Evolutionary conservation across 2,888 invertebrate species (phyloP).

Genomic region (Athalia circularis): DNA sequence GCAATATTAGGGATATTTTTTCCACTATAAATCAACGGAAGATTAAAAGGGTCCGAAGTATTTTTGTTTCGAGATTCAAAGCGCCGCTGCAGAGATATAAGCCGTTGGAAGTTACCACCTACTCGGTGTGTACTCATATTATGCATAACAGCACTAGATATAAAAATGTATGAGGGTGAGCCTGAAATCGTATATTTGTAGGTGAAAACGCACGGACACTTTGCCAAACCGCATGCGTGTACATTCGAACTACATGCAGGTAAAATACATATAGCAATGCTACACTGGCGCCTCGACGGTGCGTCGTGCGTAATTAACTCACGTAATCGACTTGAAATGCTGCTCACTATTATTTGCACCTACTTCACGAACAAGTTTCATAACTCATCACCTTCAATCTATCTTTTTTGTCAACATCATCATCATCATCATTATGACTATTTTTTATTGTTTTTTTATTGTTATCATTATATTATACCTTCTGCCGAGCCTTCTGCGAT

Average conservation of each 20-base stretch:
- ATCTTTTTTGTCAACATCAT: not conserved
- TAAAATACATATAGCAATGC: not conserved
- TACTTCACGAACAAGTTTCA: not conserved
- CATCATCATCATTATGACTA: not conserved
- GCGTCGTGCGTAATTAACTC: constrained; percentile 35
- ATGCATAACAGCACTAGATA: no score
- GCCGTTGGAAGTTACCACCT: constrained; percentile 18
- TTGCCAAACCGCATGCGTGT: constrained; percentile 6
- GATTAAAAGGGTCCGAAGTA: constrained; percentile 39
- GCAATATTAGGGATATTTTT: constrained; percentile 29
- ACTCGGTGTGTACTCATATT: not conserved
- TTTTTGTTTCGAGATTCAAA: constrained; percentile 41
- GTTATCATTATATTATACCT: not conserved
- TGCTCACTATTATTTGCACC: constrained; percentile 20
- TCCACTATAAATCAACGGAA: constrained; percentile 27
- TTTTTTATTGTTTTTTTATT: not conserved
- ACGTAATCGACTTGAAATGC: constrained; percentile 24
- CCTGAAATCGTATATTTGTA: not conserved
- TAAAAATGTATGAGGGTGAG: not conserved
- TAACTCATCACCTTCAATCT: not conserved
- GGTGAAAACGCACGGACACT: not conserved
- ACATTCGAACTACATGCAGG: not conserved
- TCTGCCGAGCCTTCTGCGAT: not conserved
- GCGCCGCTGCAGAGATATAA: constrained; percentile 30
- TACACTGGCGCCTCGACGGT: not conserved